phyloP scores from a whole-genome alignment of 1,140 invertebrate genomes.

The Temnothorax curvispinosus region DNA sequence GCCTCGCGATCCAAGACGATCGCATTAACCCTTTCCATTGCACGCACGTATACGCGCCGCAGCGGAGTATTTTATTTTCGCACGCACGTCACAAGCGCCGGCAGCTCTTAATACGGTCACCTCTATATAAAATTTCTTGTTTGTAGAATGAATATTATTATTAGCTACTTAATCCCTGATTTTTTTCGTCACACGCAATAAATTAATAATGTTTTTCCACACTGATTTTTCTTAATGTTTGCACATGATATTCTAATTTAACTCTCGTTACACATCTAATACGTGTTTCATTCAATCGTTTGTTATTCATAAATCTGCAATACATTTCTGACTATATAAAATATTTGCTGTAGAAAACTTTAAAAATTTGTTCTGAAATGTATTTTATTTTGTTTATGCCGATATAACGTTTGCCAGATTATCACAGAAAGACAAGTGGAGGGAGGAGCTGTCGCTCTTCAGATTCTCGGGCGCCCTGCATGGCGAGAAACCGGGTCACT shows the following conservation, averaged over 20 bases:
- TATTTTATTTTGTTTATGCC: neutral
- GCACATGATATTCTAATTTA: neutral
- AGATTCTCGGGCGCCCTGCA: conserved; percentile 36
- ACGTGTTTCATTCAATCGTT: neutral
- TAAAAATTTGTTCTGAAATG: neutral
- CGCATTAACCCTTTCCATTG: conserved; percentile 22
- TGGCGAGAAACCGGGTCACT: conserved; percentile 71
- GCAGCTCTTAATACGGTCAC: conserved; percentile 7
- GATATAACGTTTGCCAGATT: conserved; percentile 1
- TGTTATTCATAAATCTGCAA: neutral
- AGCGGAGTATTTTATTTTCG: conserved; percentile 22
- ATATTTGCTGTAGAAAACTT: neutral
- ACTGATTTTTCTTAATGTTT: neutral
- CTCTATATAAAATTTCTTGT: neutral
- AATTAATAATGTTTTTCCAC: neutral
- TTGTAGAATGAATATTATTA: neutral
- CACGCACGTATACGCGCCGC: neutral
- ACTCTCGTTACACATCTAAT: neutral
- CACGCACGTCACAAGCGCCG: neutral
- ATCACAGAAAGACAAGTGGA: neutral
- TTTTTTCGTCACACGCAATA: neutral
- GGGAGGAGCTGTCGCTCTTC: neutral
- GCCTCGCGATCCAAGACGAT: conserved; percentile 48
- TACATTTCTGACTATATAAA: neutral
- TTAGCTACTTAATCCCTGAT: neutral